phyloP scores from a whole-genome alignment of 2,113 vertebrate species.

The Hirundichthys speculiger region DNA sequence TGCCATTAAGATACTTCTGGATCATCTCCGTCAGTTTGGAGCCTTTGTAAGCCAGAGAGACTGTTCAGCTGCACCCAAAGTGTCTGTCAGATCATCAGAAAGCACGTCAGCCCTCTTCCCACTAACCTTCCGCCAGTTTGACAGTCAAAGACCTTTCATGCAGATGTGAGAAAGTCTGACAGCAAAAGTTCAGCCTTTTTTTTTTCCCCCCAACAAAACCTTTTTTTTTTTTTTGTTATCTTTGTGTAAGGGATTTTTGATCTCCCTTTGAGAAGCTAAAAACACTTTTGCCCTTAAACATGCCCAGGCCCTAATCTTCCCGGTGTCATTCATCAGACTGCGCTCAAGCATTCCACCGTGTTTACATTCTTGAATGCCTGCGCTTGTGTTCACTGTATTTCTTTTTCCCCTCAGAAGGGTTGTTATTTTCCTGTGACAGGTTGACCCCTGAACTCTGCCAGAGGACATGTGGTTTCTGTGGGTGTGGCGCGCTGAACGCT shows the following conservation, averaged over 20 bases:
- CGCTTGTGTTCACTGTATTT: not conserved
- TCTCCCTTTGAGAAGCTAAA: not conserved
- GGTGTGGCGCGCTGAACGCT: slow-evolving; percentile 33
- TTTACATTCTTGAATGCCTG: not conserved
- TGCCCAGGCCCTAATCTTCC: slow-evolving; percentile 1
- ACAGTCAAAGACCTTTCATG: too few species aligned
- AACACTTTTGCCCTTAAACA: too few species aligned
- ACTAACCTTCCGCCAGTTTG: too few species aligned
- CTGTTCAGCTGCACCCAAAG: not conserved
- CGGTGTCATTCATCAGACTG: not conserved
- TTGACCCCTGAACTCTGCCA: slow-evolving; percentile 49
- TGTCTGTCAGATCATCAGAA: not conserved
- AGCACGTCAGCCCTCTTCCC: too few species aligned
- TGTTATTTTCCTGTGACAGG: slow-evolving; percentile 47
- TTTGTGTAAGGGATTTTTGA: too few species aligned
- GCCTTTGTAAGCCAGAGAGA: not conserved
- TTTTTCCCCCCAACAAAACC: not conserved
- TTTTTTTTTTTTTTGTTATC: too few species aligned
- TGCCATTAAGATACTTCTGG: not conserved
- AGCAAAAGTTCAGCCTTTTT: not conserved
- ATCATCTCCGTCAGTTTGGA: not conserved
- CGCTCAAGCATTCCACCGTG: slow-evolving; percentile 21
- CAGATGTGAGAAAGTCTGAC: not conserved
- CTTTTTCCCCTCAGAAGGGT: slow-evolving; percentile 17
- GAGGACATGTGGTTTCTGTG: slow-evolving; percentile 46